Conservation (phyloP, 2,113 vertebrate genomes). For the Otus sunia region DNA sequence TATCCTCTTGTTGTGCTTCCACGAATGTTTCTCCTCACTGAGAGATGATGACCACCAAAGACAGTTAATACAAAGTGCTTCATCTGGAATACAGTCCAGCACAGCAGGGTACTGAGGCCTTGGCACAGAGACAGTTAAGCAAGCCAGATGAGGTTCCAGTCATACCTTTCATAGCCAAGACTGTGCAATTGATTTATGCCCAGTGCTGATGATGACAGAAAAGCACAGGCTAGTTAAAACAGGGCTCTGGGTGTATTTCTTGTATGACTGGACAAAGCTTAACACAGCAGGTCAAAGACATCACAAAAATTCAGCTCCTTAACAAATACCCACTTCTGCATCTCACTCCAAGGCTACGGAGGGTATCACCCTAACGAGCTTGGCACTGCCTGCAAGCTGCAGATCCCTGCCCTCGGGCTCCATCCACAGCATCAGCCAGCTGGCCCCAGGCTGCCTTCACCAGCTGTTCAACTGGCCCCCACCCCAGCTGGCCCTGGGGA, state of each 20-base stretch:
- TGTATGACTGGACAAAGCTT: not conserved
- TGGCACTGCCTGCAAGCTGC: not conserved
- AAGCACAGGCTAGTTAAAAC: not conserved
- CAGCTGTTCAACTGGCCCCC: not conserved
- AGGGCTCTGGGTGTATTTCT: not conserved
- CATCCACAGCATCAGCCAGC: not conserved
- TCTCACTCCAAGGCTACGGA: not conserved
- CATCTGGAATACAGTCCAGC: not conserved
- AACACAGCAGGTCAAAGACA: not conserved
- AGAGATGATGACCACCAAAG: not conserved
- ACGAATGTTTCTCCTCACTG: not conserved
- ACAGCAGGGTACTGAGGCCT: not conserved
- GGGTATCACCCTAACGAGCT: not conserved
- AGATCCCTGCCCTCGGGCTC: not conserved
- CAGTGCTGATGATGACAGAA: constrained; percentile 2
- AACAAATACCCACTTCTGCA: not conserved
- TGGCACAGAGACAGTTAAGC: constrained; percentile 1
- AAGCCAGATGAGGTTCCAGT: constrained; percentile 31
- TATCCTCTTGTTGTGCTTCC: not conserved
- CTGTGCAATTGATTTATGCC: not conserved
- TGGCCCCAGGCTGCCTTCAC: not conserved
- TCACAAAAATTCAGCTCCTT: not conserved
- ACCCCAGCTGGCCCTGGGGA: not conserved
- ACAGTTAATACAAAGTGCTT: not conserved
- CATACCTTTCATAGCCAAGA: constrained; percentile 3